Base-by-base conservation (phyloP, 1,140 invertebrate species). In the Meloidogyne exigua region DNA sequence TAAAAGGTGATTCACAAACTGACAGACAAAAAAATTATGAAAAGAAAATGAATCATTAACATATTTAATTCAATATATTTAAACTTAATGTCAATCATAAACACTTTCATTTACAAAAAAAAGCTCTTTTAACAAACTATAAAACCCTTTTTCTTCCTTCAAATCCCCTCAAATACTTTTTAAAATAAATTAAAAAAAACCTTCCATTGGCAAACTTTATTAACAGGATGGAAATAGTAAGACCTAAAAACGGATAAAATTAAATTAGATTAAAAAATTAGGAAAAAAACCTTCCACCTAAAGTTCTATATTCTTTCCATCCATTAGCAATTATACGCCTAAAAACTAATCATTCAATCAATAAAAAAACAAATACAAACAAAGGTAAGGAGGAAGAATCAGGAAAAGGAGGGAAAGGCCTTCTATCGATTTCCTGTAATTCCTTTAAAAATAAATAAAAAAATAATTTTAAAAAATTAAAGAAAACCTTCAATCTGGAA, bases 251-350 rank as follows among this genome's bases (percentile, higher is more conserved):
- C 26, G 1, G 28, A 32, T 36, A n/a, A n/a, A 12, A n/a, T 12
- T 11, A 62, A 62, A 62, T 28, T 75, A n/a, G n/a, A n/a, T 11
- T 36, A 23, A 76, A 28, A 64, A 21, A 78, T 13, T 28, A 75
- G 7, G 28, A 28, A 21, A n/a, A 36, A 42, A 21, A 82, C 79
- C 81, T 73, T 78, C 81, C 81, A 2, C 81, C 81, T n/a, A 81
- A 68, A 10, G 81, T 82, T 72, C 80, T 83, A 57, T 75, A 82
- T 76, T 82, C 81, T 65, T 67, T 44, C 81, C 81, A 82, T 11
- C 82, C 83, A 78, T 64, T 82, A 11, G 62, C 28, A 26, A 78
- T 75, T 32, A 80, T 80, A 39, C 78, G 28, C n/a, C 66, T 75
- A 25, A 70, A 75, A 44, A 21, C 66, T 75, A 25, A 70, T 75